phyloP scores from a whole-genome alignment of 1,140 invertebrate genomes.

The Whitmania pigra region DNA sequence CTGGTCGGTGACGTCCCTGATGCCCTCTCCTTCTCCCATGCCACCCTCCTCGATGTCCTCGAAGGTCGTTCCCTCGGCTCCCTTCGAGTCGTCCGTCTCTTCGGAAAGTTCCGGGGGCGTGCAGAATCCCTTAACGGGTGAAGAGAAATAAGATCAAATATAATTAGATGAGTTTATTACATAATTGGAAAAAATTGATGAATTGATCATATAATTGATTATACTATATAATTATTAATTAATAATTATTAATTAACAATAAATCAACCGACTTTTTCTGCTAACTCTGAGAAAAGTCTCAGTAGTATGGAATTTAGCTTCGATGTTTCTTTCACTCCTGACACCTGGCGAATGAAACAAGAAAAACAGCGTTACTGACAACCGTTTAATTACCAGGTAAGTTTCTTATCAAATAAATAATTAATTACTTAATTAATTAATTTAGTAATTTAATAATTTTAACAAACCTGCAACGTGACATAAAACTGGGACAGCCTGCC shows the following conservation, averaged over 20 bases:
- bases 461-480: no score
- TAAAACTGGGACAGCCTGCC: no score
- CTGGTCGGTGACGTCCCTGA: constrained; percentile 78
- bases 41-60: constrained; percentile 55
- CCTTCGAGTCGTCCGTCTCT: constrained; percentile 42
- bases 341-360: not conserved
- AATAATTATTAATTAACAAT: not conserved
- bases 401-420: no score
- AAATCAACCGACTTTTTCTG: constrained; percentile 33
- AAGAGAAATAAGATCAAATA: no score
- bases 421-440: no score
- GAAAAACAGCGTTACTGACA: not conserved
- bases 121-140: constrained; percentile 90
- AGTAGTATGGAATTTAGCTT: constrained; percentile 72
- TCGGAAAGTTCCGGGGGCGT: constrained; percentile 52
- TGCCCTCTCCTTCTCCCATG: constrained; percentile 78
- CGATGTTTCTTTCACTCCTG: constrained; percentile 28
- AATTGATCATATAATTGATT: no score
- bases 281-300: constrained; percentile 69
- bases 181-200: no score
- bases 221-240: no score
- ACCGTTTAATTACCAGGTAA: no score
- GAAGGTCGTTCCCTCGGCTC: constrained; percentile 43
- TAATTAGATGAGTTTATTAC: no score
- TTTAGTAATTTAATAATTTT: no score